These are phyloP conservation scores for Euphydryas editha DNA, from an alignment of 2,888 invertebrate species.

Conservation along the genomic window DNA sequence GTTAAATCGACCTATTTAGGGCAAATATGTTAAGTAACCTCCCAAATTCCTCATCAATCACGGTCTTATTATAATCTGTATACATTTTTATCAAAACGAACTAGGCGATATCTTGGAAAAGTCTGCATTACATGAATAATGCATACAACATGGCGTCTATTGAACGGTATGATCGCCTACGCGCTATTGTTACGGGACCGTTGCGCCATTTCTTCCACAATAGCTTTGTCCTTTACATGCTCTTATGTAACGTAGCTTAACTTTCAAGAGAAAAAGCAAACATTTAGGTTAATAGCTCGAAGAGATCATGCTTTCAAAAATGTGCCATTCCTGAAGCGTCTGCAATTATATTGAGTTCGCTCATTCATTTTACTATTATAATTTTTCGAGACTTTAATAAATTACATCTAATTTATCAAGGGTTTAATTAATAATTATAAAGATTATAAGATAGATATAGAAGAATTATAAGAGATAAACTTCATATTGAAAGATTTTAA, in stretches of 20 bases:
- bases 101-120: conserved; percentile 35
- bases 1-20: neutral
- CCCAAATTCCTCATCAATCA: conserved; percentile 12
- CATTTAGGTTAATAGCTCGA: conserved; percentile 40
- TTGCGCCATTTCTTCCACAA: conserved; percentile 40
- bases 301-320: conserved; percentile 22
- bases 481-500: too few species aligned
- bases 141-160: conserved; percentile 43
- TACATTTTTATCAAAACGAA: conserved; percentile 22
- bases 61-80: conserved; percentile 22
- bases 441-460: too few species aligned
- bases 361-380: neutral
- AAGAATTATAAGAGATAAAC: too few species aligned
- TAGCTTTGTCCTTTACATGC: conserved; percentile 38
- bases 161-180: conserved; percentile 45
- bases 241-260: conserved; percentile 39
- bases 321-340: conserved; percentile 1
- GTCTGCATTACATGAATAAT: conserved; percentile 43
- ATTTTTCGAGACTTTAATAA: neutral
- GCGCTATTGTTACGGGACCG: conserved; percentile 38
- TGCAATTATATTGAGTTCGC: neutral
- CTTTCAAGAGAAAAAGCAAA: conserved; percentile 37
- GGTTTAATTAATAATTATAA: too few species aligned
- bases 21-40: neutral
- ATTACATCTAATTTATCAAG: too few species aligned